These are phyloP conservation scores for Coregonus sp. DNA, from an alignment of 2,797 vertebrate species.

Conservation along the genomic window DNA sequence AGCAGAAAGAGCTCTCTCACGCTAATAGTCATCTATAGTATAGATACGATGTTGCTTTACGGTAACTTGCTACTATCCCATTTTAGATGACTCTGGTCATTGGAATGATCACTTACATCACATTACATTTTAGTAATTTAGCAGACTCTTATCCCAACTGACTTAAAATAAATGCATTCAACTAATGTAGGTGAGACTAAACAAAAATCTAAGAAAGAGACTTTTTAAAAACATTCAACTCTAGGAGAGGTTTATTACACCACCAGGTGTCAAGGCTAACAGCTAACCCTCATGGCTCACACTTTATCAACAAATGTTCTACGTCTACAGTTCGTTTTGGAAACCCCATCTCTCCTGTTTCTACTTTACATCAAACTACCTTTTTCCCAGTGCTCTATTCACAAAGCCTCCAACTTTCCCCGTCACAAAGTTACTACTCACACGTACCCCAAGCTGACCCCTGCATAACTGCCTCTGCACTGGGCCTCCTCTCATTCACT, in stretches of 20 bases:
- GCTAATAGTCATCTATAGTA: background rate
- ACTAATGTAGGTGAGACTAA: background rate
- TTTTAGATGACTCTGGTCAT: background rate
- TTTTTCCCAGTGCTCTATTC: background rate
- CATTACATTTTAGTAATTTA: background rate
- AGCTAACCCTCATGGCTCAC: background rate
- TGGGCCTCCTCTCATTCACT: slow-evolving; percentile 39
- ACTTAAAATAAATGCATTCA: background rate
- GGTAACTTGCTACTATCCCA: background rate
- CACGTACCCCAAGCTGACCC: slow-evolving; percentile 50
- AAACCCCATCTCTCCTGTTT: background rate
- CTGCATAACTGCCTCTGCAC: slow-evolving; percentile 54
- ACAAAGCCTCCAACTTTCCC: background rate
- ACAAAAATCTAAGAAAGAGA: background rate
- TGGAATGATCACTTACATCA: background rate
- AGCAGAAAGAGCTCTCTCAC: slow-evolving; percentile 10
- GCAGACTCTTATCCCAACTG: background rate
- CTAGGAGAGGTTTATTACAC: too few species aligned
- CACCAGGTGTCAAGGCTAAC: background rate
- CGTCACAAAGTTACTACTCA: background rate
- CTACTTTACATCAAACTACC: background rate
- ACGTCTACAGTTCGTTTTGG: background rate
- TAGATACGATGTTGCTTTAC: background rate
- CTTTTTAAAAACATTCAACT: background rate
- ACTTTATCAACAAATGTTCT: background rate